Conservation (phyloP, 2,888 invertebrate species). For the Asteroscopus sphinx region DNA sequence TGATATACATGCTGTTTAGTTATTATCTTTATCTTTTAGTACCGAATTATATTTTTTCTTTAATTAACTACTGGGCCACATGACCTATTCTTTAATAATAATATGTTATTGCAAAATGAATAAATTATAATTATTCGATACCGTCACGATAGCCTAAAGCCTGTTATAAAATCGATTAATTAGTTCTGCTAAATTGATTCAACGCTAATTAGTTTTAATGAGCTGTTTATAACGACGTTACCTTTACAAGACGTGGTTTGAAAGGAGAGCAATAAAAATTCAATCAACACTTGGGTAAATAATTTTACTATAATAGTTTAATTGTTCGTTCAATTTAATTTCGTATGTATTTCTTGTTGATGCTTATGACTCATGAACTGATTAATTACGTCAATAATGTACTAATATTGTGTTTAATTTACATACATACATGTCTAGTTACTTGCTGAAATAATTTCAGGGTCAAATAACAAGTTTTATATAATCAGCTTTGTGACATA, state of each 20-base stretch:
- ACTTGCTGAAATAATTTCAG: constrained; percentile 18
- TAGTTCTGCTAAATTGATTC: constrained; percentile 10
- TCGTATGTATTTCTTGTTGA: neutral
- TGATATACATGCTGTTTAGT: constrained; percentile 68
- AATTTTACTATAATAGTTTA: constrained; percentile 3
- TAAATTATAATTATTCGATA: neutral
- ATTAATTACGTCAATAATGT: constrained; percentile 1
- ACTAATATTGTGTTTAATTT: neutral
- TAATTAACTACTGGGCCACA: too few relatives aligned
- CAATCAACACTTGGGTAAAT: constrained; percentile 34
- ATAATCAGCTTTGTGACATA: constrained; percentile 34
- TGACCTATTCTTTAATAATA: too few relatives aligned
- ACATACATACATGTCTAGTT: neutral
- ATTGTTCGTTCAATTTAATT: neutral
- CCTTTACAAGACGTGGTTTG: neutral
- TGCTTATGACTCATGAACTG: constrained; percentile 25
- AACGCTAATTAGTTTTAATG: neutral
- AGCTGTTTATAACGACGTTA: neutral
- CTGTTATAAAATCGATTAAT: neutral
- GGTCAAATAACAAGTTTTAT: constrained; percentile 19
- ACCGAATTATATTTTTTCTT: too few relatives aligned
- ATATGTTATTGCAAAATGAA: neutral
- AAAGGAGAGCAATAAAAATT: neutral
- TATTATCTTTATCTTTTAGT: constrained; percentile 8
- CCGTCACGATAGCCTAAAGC: neutral